phyloP scores from a whole-genome alignment of 23 tunicate species.

The Trididemnum miniatum region DNA sequence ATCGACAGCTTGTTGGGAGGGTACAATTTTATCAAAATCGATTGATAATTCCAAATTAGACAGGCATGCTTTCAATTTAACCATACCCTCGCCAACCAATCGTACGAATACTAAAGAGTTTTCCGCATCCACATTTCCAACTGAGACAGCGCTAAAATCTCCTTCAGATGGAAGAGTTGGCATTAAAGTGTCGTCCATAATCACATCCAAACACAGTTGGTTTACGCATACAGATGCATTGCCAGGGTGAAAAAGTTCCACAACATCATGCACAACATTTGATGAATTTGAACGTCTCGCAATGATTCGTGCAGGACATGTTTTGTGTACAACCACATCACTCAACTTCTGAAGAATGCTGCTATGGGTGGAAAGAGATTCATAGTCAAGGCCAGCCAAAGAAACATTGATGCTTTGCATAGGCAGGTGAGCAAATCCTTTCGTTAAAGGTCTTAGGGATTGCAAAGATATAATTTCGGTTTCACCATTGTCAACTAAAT shows the following conservation, averaged over 20 bases:
- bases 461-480: constrained; percentile 28
- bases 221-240: constrained; percentile 28
- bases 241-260: constrained; percentile 34
- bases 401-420: constrained; percentile 43
- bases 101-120: constrained; percentile 17
- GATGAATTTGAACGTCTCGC: background rate
- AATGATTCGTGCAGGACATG: constrained; percentile 40
- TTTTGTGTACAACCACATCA: constrained; percentile 19
- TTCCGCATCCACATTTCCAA: constrained; percentile 26
- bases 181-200: constrained; percentile 15
- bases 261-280: background rate
- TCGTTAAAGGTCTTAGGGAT: constrained; percentile 11
- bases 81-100: constrained; percentile 46
- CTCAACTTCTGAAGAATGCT: constrained; percentile 36
- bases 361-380: constrained; percentile 16
- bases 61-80: constrained; percentile 4
- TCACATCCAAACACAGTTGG: constrained; percentile 27
- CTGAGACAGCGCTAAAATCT: background rate
- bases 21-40: background rate
- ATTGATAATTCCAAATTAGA: background rate
- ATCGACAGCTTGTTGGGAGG: constrained; percentile 1
- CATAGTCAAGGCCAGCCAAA: constrained; percentile 55
- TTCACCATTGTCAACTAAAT: constrained; percentile 58
- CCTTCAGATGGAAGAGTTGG: constrained; percentile 30
- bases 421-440: constrained; percentile 43